Base-by-base conservation (phyloP, 2,888 invertebrate genomes). In the Drosophila neonasuta region DNA sequence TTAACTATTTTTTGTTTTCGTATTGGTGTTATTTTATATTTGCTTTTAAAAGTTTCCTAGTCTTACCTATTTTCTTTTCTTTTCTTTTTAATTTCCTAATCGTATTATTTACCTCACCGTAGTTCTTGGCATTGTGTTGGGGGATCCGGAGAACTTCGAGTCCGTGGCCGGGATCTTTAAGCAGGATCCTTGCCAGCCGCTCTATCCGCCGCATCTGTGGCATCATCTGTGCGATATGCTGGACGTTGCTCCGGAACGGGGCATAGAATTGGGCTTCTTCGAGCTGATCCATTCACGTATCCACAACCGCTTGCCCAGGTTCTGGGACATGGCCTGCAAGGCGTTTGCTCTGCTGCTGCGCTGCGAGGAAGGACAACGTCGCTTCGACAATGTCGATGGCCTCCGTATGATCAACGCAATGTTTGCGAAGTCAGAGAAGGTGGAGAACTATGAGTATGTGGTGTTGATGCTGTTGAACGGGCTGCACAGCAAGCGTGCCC, bases 331-430 rank as follows among this genome's bases (percentile, higher is more conserved):
- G 68, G 68, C 80, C 11, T 73, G 89, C 74, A 90, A 90, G 72
- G 90, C 90, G 5, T 89, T 90, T 15, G 88, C 87, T 0, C 64
- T 91, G 44, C 49, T 90, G 2, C 60, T 91, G n/a, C 86, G 88
- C 50, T 89, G 89, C 54, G 57, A 17, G 0, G 82, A 88, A 24
- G 90, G 88, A 0, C 88, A 89, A 41, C 68, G 74, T 0, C 74
- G 76, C 9, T 88, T 90, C 30, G 85, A 88, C 46, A 60, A 70
- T 2, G 39, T 77, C 0, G 88, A 90, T 65, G 88, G 88, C 17
- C 46, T 89, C 0, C 67, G 70, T 24, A 50, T 89, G 20, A 63
- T 91, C 11, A 82, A 85, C 63, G 66, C 70, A 0, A 65, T 89
- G 9, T 77, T 89, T 3, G 52, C 9, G 1, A 55, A 20, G 71